Evolutionary conservation across 92 coral and sea anemone genomes (phyloP).

Genomic region (Anthopleura xanthogrammica): DNA sequence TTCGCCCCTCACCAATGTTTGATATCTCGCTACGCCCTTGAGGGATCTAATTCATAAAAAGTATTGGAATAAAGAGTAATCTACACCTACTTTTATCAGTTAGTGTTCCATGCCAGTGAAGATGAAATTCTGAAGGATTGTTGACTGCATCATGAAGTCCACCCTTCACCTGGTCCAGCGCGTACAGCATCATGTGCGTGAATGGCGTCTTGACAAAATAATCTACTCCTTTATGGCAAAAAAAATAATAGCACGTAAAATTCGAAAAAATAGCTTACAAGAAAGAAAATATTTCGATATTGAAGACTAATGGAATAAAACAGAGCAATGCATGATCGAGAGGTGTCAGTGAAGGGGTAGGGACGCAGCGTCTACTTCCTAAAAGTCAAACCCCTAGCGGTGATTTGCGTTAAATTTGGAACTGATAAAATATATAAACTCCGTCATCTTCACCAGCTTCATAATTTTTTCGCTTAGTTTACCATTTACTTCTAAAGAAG

Average conservation of each 20-base stretch:
- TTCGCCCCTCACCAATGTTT: no score
- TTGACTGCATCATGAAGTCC: constrained; percentile 64
- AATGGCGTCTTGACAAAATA: constrained; percentile 78
- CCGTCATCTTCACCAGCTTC: no score
- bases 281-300: not conserved
- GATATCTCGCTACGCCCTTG: no score
- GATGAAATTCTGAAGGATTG: constrained; percentile 45
- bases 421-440: no score
- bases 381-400: no score
- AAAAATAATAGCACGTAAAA: not conserved
- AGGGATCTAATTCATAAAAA: no score
- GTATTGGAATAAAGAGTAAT: no score
- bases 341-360: not conserved
- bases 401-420: no score
- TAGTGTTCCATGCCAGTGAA: constrained; percentile 52
- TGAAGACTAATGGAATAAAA: no score
- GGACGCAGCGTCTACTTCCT: not conserved
- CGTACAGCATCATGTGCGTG: constrained; percentile 49
- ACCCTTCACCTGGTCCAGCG: constrained; percentile 66
- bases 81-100: constrained; percentile 29
- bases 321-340: not conserved
- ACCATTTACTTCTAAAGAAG: no score
- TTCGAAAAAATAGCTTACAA: not conserved
- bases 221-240: constrained; percentile 63
- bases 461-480: no score